Evolutionary conservation across 2,797 vertebrate genomes (phyloP).

Genomic region (Nannoperca obscura): DNA sequence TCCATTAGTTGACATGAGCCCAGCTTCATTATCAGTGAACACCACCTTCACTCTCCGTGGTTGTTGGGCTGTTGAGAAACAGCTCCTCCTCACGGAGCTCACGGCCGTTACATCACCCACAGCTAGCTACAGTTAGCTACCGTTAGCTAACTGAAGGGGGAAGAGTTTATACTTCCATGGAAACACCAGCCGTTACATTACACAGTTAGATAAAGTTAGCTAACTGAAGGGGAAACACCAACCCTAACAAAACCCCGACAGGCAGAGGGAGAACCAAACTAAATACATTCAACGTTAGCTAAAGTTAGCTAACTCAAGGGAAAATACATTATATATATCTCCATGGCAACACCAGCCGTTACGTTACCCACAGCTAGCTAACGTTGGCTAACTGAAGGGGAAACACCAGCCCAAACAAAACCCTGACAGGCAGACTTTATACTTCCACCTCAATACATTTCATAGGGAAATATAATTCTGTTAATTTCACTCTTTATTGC

Average conservation of each 20-base stretch:
- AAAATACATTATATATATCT: no score
- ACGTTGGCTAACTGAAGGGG: not conserved
- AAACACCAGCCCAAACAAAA: conserved; percentile 10
- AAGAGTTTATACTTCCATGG: no score
- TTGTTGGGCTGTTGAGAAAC: conserved; percentile 32
- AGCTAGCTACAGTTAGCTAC: not conserved
- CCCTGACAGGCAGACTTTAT: not conserved
- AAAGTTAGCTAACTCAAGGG: no score
- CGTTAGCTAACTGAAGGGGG: no score
- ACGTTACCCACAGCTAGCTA: not conserved
- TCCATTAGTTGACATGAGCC: conserved; percentile 58
- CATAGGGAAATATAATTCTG: not conserved
- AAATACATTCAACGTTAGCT: no score
- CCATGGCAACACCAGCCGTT: not conserved
- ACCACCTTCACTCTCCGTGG: conserved; percentile 47
- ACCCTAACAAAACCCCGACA: no score
- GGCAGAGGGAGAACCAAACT: no score
- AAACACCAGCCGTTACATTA: no score
- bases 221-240: no score
- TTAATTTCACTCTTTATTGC: not conserved
- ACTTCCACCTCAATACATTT: not conserved
- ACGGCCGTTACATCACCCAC: not conserved
- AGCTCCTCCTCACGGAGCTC: conserved; percentile 65
- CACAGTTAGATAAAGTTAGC: no score
- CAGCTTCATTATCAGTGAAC: conserved; percentile 29